phyloP scores from a whole-genome alignment of 2,888 invertebrate species.

The Eilema griseolum region DNA sequence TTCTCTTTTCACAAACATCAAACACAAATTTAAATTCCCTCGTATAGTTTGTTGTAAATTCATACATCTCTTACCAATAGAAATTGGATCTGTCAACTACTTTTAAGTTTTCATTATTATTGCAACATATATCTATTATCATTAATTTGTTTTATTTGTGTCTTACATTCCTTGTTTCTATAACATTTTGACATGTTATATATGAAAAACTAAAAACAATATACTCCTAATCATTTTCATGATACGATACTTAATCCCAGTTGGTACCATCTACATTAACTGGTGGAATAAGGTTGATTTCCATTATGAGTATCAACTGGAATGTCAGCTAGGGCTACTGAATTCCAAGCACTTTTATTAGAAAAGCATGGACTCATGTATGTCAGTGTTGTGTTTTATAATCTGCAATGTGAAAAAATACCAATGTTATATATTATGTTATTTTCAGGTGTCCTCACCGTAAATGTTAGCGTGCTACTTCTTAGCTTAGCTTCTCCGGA shows the following conservation, averaged over 20 bases:
- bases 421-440: slow-evolving; percentile 45
- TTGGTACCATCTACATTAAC: not conserved
- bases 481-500: slow-evolving; percentile 98
- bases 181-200: slow-evolving; percentile 16
- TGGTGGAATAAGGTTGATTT: not conserved
- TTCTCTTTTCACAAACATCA: slow-evolving; percentile 87
- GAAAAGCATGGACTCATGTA: slow-evolving; percentile 54
- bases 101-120: slow-evolving; percentile 51
- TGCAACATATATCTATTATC: slow-evolving; percentile 36
- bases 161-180: slow-evolving; percentile 33
- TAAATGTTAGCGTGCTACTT: slow-evolving; percentile 97
- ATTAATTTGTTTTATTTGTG: slow-evolving; percentile 25
- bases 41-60: slow-evolving; percentile 46
- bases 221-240: not conserved
- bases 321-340: slow-evolving; percentile 25
- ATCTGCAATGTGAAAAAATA: slow-evolving; percentile 17
- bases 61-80: slow-evolving; percentile 46
- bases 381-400: slow-evolving; percentile 61
- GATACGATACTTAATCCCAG: not conserved
- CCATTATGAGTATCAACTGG: not conserved
- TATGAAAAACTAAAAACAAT: not conserved
- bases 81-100: slow-evolving; percentile 61
- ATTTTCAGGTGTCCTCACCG: slow-evolving; percentile 94
- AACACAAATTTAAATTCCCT: slow-evolving; percentile 64
- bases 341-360: slow-evolving; percentile 53